Conservation (phyloP, 1,140 invertebrate genomes). For the Drosophila parvula region DNA sequence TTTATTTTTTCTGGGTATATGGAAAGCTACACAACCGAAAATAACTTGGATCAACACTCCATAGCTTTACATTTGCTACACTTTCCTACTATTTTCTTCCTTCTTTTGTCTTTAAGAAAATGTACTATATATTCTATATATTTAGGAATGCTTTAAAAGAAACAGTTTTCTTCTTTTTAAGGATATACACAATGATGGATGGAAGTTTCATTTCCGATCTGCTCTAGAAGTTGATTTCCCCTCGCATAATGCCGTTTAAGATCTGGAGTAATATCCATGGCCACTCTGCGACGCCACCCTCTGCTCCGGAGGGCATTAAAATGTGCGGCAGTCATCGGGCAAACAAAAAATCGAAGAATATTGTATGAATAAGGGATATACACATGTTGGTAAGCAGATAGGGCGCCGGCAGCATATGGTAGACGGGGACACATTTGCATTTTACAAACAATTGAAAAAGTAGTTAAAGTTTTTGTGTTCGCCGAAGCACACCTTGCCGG, state of each 20-base stretch:
- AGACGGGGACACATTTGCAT: conserved; percentile 71
- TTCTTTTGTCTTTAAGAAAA: too few relatives aligned
- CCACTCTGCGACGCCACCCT: too few relatives aligned
- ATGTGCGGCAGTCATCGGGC: background rate
- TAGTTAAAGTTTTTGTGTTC: conserved; percentile 79
- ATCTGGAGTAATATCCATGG: too few relatives aligned
- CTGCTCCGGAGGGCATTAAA: background rate
- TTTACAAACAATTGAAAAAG: conserved; percentile 83
- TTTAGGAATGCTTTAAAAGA: too few relatives aligned
- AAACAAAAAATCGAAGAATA: conserved; percentile 40
- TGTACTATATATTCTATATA: too few relatives aligned
- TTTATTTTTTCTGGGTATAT: too few relatives aligned
- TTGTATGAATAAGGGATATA: conserved; percentile 74
- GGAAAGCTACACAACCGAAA: too few relatives aligned
- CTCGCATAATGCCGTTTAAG: background rate
- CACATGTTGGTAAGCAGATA: conserved; percentile 20
- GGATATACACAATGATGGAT: too few relatives aligned
- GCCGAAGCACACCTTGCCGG: conserved; percentile 54
- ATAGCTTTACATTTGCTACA: too few relatives aligned
- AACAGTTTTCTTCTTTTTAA: too few relatives aligned
- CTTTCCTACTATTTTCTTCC: too few relatives aligned
- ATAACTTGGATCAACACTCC: too few relatives aligned
- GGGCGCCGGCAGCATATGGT: conserved; percentile 19
- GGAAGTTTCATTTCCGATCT: background rate
- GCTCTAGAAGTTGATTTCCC: background rate